Conservation (phyloP, 2,797 vertebrate genomes). For the Tiaroga cobitis region DNA sequence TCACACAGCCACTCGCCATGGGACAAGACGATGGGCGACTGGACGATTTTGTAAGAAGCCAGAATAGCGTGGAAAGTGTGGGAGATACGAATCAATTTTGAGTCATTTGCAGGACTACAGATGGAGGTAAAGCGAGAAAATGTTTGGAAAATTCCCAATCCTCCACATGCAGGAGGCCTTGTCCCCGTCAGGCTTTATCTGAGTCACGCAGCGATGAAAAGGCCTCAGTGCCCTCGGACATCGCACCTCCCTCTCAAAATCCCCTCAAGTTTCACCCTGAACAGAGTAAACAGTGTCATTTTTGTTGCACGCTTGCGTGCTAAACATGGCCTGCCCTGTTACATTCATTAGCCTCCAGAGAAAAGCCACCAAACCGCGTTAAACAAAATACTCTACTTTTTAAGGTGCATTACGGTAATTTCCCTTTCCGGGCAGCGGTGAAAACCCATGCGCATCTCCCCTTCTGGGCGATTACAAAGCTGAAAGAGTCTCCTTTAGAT, state of each 20-base stretch:
- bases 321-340: not conserved
- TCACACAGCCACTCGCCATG: not conserved
- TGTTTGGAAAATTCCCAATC: not conserved
- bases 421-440: not conserved
- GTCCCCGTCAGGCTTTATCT: not conserved
- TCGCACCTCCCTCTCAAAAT: not conserved
- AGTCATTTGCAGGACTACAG: not conserved
- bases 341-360: not conserved
- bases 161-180: not conserved
- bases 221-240: not conserved
- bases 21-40: not conserved
- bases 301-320: not conserved
- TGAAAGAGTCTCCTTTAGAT: conserved; percentile 58
- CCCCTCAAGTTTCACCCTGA: not conserved
- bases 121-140: not conserved
- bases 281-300: not conserved
- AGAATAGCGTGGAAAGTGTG: not conserved
- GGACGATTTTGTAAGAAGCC: not conserved
- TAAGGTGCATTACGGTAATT: not conserved
- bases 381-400: not conserved
- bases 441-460: conserved; percentile 4
- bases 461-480: conserved; percentile 25
- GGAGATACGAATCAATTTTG: not conserved
- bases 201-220: conserved; percentile 29
- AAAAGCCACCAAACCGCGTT: not conserved